Evolutionary conservation across 2,888 invertebrate species (phyloP), one percentile per base, ranked within the genome.

Genomic region (Hypomecis punctinalis): DNA sequence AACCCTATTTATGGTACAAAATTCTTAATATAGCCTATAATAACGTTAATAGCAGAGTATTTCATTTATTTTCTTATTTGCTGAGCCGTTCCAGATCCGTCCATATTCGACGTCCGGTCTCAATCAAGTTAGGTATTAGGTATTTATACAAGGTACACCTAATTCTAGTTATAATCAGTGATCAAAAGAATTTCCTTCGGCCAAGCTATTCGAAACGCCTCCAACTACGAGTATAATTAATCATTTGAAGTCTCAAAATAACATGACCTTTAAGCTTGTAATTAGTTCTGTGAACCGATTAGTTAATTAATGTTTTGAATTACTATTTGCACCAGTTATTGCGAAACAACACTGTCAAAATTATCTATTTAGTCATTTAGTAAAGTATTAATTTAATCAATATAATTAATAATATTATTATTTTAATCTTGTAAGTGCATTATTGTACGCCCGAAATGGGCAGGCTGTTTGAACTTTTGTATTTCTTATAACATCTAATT

Each of bases 91-190:
- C 36, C 6, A 36, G 36, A 2, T 5, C 2, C 35, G n/a, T 49
- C 10, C 10, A 11, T 48, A 37, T 51, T 11, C 37, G 9, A 6
- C 13, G 33, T 1, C n/a, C 40, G 10, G 40, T 39, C n/a, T 63
- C 53, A 54, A 54, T 54, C 48, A 53, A 46, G 35, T 51, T 8
- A 51, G 48, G 23, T 54, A 40, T 5, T 23, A 13, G 33, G 52
- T 37, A 39, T 42, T 47, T 58, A 46, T 63, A 33, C 37, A 35
- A n/a, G 40, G 10, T 10, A 7, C 23, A 23, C 23, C 23, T 54
- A 42, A 37, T 55, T 53, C 52, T 52, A 8, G 40, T 46, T 62
- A 45, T 51, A 23, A 23, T 23, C 33, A 37, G 6, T 37, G 42
- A 42, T 55, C 53, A 33, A 55, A 55, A 52, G 51, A 33, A 9